A percentile compares a stretch with the other conserved stretches of the same genome.
Evolutionary conservation across 2,888 invertebrate genomes (phyloP).

Genomic region (Amaurobius ferox): DNA sequence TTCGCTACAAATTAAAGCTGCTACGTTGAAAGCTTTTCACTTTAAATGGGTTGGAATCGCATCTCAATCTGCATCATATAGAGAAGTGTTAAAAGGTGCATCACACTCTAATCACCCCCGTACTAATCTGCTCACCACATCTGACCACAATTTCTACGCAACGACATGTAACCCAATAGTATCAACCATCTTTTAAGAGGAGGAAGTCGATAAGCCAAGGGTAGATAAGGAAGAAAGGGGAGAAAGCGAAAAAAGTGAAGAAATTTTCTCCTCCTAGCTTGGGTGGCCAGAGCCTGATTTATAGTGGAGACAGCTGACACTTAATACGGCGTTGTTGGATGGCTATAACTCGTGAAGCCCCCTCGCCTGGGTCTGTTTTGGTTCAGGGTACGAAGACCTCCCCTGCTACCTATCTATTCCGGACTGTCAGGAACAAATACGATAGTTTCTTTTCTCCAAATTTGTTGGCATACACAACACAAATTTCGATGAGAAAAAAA

Average conservation of each 20-base stretch:
- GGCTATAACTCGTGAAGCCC: constrained; percentile 62
- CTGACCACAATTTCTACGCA: constrained; percentile 9
- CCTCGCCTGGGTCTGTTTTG: constrained; percentile 56
- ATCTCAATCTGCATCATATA: no score
- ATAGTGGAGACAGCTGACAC: constrained; percentile 66
- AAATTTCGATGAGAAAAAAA: neutral
- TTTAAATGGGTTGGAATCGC: no score
- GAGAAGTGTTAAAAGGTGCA: neutral
- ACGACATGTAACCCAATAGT: constrained; percentile 62
- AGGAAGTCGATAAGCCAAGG: constrained; percentile 60
- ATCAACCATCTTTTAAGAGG: constrained; percentile 40
- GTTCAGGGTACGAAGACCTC: constrained; percentile 61
- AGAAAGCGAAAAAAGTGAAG: constrained; percentile 28
- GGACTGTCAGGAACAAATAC: constrained; percentile 34
- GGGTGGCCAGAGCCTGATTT: constrained; percentile 59
- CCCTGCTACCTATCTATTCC: constrained; percentile 66
- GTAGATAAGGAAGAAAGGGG: constrained; percentile 54
- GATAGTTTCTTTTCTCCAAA: neutral
- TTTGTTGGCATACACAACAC: neutral
- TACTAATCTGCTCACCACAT: neutral
- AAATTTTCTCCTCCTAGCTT: constrained; percentile 18
- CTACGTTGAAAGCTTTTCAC: no score
- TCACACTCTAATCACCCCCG: neutral
- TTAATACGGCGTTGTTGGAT: constrained; percentile 64
- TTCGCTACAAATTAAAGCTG: no score